These are phyloP conservation scores for Aphodius granarius DNA, from an alignment of 2,888 invertebrate genomes.

Conservation along the genomic window DNA sequence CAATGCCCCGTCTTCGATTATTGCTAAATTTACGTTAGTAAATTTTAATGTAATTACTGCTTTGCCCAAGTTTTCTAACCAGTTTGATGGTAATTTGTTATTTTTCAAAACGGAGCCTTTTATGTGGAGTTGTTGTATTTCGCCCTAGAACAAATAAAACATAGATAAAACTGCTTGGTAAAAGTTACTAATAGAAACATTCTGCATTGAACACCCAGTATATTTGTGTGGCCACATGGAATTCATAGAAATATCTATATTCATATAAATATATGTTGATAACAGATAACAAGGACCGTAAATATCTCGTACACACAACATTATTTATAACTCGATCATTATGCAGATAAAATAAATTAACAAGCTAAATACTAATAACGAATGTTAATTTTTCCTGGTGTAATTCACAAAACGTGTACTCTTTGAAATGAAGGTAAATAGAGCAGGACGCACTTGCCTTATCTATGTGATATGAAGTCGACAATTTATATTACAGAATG, in stretches of 20 bases:
- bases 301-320: not conserved
- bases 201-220: too few relatives aligned
- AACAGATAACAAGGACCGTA: not conserved
- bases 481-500: not conserved
- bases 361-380: not conserved
- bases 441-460: not conserved
- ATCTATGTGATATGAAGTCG: not conserved
- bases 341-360: not conserved
- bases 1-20: constrained; percentile 31
- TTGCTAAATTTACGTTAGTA: not conserved
- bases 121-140: not conserved
- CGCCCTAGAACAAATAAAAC: not conserved
- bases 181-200: too few relatives aligned
- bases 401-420: not conserved
- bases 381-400: not conserved
- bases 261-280: too few relatives aligned
- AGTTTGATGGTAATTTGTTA: not conserved
- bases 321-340: not conserved
- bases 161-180: too few relatives aligned
- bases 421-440: not conserved
- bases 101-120: not conserved
- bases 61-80: constrained; percentile 3
- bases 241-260: not conserved
- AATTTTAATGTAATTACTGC: not conserved
- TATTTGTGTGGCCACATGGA: too few relatives aligned